phyloP scores from a whole-genome alignment of 1,140 invertebrate genomes.

The Philaenus spumarius region DNA sequence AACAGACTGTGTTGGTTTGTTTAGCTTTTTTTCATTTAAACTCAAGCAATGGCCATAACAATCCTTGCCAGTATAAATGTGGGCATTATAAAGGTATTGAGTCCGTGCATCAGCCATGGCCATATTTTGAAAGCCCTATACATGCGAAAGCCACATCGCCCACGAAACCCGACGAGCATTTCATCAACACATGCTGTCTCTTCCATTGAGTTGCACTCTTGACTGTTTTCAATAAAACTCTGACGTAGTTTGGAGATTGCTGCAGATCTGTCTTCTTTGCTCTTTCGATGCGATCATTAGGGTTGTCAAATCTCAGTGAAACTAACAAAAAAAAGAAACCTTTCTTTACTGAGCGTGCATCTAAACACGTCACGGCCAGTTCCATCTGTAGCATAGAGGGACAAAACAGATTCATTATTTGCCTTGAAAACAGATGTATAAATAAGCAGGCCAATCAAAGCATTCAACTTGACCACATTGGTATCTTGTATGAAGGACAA shows the following conservation, averaged over 20 bases:
- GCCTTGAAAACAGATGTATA: too few relatives aligned
- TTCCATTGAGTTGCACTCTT: conserved; percentile 31
- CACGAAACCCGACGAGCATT: conserved; percentile 37
- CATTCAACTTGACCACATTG: too few relatives aligned
- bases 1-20: conserved; percentile 24
- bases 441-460: too few relatives aligned
- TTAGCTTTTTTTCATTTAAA: not conserved
- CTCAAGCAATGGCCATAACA: not conserved
- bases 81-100: too few relatives aligned
- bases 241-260: conserved; percentile 32
- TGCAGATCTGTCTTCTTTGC: conserved; percentile 23
- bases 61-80: conserved; percentile 13
- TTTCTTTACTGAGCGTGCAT: conserved; percentile 16
- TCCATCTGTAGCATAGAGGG: too few relatives aligned
- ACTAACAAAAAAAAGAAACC: conserved; percentile 33
- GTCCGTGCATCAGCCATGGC: too few relatives aligned
- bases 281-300: conserved; percentile 27
- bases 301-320: conserved; percentile 36
- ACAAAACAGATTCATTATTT: too few relatives aligned
- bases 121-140: conserved; percentile 36
- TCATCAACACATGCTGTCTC: conserved; percentile 37
- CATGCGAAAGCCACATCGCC: conserved; percentile 37
- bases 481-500: too few relatives aligned
- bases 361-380: conserved; percentile 7
- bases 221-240: conserved; percentile 37